Conservation (phyloP, 37 sponge, comb jelly and placozoan genomes). For the Halisarca cf. caerulea region DNA sequence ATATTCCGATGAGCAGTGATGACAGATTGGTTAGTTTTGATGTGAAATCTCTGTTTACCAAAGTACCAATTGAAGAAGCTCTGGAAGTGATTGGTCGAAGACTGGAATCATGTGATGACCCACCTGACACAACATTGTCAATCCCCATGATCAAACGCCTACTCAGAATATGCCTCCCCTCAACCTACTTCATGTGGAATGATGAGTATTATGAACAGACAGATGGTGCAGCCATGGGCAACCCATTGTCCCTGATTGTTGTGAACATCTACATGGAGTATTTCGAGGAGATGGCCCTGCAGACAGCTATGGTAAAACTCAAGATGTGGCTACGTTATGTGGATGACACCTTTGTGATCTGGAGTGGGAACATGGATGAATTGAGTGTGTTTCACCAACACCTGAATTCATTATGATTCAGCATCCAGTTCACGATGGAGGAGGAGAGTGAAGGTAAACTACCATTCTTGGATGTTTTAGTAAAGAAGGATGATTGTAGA, state of each 20-base stretch:
- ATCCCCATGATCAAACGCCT: too few species aligned
- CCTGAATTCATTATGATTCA: background rate
- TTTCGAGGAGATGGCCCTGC: background rate
- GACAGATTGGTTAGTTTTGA: constrained; percentile 27
- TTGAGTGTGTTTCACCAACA: background rate
- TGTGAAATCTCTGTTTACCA: constrained; percentile 23
- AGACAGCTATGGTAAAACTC: background rate
- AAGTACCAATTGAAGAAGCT: constrained; percentile 26
- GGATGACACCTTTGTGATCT: background rate
- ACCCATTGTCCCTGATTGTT: constrained; percentile 21
- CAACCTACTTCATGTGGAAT: constrained; percentile 24
- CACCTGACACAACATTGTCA: too few species aligned
- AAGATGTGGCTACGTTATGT: background rate
- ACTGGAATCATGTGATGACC: too few species aligned
- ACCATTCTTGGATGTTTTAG: background rate
- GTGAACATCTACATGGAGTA: constrained; percentile 28
- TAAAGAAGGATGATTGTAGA: background rate
- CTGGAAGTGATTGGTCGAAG: background rate
- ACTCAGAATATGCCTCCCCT: background rate
- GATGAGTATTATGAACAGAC: constrained; percentile 22
- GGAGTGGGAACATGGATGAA: constrained; percentile 4
- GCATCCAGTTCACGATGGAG: constrained; percentile 21
- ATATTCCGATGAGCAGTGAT: background rate
- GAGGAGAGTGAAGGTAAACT: background rate
- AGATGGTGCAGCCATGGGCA: constrained; percentile 36